A percentile compares a stretch with the other conserved stretches of the same genome.
Evolutionary conservation across 2,797 vertebrate genomes (phyloP).

Genomic region (Falco naumanni): DNA sequence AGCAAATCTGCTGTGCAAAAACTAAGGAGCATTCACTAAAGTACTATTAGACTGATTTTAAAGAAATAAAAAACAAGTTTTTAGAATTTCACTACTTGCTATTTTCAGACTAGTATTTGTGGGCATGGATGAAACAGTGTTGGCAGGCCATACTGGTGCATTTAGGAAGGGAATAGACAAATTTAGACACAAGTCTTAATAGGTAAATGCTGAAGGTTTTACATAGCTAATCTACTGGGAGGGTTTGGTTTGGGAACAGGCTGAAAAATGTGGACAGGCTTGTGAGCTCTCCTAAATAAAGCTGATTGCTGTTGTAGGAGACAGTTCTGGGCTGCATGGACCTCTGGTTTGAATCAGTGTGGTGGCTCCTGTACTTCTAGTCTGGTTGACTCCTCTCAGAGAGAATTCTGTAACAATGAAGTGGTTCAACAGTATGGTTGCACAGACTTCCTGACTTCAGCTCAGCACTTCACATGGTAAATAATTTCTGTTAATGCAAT

Average conservation of each 20-base stretch:
- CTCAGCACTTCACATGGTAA: neutral
- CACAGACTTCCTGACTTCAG: neutral
- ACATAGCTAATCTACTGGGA: neutral
- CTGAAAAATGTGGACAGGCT: neutral
- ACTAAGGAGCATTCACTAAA: neutral
- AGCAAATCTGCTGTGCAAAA: neutral
- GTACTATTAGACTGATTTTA: neutral
- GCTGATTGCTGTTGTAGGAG: neutral
- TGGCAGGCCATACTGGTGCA: neutral
- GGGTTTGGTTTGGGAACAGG: neutral
- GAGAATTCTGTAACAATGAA: neutral
- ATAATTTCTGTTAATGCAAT: neutral
- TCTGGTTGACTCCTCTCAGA: neutral
- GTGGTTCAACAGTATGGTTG: neutral
- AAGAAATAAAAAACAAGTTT: neutral
- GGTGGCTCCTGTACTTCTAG: neutral
- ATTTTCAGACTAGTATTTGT: neutral
- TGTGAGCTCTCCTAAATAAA: neutral
- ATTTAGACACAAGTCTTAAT: accelerated
- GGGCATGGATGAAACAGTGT: neutral
- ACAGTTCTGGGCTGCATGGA: neutral
- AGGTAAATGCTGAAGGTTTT: neutral
- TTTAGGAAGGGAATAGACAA: neutral
- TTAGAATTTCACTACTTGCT: neutral
- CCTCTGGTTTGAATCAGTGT: neutral